Percentiles rank a stretch among this genome's conserved stretches.
These are phyloP conservation scores for Passer montanus DNA, from an alignment of 2,113 vertebrate genomes.

Conservation along the genomic window DNA sequence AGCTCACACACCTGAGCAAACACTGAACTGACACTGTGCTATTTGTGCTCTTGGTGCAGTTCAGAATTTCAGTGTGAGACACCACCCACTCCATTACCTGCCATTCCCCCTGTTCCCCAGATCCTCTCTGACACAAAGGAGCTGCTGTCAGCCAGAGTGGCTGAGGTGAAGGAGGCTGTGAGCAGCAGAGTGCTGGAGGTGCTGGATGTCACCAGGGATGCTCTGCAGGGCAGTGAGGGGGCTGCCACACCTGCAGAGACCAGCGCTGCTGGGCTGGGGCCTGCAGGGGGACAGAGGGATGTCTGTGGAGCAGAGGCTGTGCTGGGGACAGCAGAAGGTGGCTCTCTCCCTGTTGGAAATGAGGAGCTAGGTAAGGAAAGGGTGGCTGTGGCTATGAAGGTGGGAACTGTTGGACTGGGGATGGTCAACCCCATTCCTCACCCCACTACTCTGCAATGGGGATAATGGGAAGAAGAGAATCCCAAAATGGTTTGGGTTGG, in stretches of 20 bases:
- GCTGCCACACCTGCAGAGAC: constrained; percentile 75
- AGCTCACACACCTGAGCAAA: background rate
- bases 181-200: constrained; percentile 51
- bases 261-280: constrained; percentile 56
- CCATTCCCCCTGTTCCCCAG: constrained; percentile 36
- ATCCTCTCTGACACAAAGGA: constrained; percentile 78
- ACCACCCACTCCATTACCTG: background rate
- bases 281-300: constrained; percentile 70
- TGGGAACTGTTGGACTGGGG: background rate
- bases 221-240: constrained; percentile 75
- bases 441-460: background rate
- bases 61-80: background rate
- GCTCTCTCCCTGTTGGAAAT: constrained; percentile 80
- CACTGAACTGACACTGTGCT: background rate
- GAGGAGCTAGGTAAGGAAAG: constrained; percentile 81
- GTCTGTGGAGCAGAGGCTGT: constrained; percentile 72
- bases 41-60: background rate
- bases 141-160: constrained; percentile 58
- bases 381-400: fast-evolving
- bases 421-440: background rate
- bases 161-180: constrained; percentile 77
- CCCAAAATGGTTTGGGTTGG: background rate
- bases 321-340: constrained; percentile 74
- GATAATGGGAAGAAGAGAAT: background rate
- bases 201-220: constrained; percentile 47